These are phyloP conservation scores for Hormaphis cornu DNA, from an alignment of 1,140 invertebrate species.

Conservation along the genomic window DNA sequence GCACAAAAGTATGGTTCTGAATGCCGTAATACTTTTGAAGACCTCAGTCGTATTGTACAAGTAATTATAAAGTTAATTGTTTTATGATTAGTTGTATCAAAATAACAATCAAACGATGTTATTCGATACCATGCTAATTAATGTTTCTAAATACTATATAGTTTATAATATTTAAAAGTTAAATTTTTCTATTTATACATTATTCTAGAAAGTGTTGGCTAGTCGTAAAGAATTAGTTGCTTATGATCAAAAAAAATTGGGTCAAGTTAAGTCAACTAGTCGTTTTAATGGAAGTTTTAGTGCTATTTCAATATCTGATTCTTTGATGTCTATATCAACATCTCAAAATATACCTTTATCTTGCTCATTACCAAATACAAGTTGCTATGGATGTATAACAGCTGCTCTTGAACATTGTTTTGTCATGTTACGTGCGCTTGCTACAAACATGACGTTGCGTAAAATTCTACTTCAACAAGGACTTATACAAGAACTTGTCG, in stretches of 20 bases:
- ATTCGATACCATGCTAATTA: too few relatives aligned
- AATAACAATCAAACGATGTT: too few relatives aligned
- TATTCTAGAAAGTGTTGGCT: slow-evolving; percentile 66
- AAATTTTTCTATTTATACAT: too few relatives aligned
- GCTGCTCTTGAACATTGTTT: slow-evolving; percentile 88
- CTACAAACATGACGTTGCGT: slow-evolving; percentile 67
- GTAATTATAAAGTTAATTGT: slow-evolving; percentile 31
- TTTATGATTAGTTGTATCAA: too few relatives aligned
- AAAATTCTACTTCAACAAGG: slow-evolving; percentile 74
- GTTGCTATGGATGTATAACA: slow-evolving; percentile 76
- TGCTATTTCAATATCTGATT: slow-evolving; percentile 22
- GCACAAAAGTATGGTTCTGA: slow-evolving; percentile 92
- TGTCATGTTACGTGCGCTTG: slow-evolving; percentile 81
- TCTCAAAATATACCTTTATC: not conserved
- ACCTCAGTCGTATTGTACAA: slow-evolving; percentile 87
- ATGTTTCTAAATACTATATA: too few relatives aligned
- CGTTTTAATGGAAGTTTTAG: slow-evolving; percentile 10
- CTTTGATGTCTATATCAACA: not conserved
- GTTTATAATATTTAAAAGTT: too few relatives aligned
- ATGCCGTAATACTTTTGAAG: slow-evolving; percentile 89
- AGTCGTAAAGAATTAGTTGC: slow-evolving; percentile 83
- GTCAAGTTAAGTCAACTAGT: slow-evolving; percentile 37
- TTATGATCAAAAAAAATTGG: slow-evolving; percentile 76
- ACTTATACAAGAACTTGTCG: slow-evolving; percentile 78
- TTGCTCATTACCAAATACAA: slow-evolving; percentile 36